Conservation (phyloP, 2,113 vertebrate species). For the Sebastes fasciatus region DNA sequence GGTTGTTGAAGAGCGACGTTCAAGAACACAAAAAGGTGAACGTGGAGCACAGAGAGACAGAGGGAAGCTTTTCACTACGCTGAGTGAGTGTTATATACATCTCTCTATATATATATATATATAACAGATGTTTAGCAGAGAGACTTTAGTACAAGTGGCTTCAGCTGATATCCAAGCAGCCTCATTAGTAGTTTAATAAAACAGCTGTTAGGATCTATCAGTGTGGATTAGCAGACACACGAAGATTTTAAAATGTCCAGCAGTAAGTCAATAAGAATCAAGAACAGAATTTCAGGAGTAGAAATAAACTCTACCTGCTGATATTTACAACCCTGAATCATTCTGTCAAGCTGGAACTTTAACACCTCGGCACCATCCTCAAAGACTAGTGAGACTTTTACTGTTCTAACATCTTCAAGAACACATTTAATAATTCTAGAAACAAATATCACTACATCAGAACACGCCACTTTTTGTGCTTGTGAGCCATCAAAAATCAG, state of each 20-base stretch:
- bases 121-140: background rate
- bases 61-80: background rate
- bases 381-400: background rate
- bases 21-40: slow-evolving; percentile 32
- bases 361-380: background rate
- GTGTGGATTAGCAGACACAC: background rate
- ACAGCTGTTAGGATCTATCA: background rate
- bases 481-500: background rate
- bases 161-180: background rate
- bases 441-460: background rate
- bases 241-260: background rate
- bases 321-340: background rate
- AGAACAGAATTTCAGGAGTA: background rate
- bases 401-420: background rate
- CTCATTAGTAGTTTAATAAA: background rate
- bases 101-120: too few relatives aligned
- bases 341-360: background rate
- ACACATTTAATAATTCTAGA: background rate
- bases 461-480: background rate
- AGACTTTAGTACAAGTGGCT: background rate
- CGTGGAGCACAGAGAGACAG: slow-evolving; percentile 8
- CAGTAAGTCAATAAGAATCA: background rate
- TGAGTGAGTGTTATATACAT: background rate
- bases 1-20: slow-evolving; percentile 48
- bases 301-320: background rate